A percentile compares a stretch with the other conserved stretches of the same genome.
Evolutionary conservation across 2,797 vertebrate species (phyloP).

Genomic region (Mus spretus): DNA sequence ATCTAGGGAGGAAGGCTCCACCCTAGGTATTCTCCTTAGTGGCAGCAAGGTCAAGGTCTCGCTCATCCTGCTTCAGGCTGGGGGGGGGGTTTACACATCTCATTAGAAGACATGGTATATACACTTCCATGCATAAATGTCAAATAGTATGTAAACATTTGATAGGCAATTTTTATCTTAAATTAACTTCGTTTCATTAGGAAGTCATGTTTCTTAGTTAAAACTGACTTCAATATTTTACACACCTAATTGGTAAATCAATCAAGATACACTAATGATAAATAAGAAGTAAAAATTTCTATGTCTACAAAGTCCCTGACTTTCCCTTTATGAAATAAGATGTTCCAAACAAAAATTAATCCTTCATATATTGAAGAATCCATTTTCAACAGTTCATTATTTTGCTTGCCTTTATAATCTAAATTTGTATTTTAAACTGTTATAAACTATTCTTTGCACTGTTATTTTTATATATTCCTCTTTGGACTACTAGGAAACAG

Average conservation of each 20-base stretch:
- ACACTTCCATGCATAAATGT: slow-evolving; percentile 59
- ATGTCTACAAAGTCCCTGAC: background rate
- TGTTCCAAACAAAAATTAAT: background rate
- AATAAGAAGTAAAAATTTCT: slow-evolving; percentile 33
- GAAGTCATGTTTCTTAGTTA: slow-evolving; percentile 83
- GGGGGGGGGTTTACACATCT: background rate
- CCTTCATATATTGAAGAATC: background rate
- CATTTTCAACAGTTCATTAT: background rate
- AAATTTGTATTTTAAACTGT: background rate
- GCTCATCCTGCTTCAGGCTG: too few relatives aligned
- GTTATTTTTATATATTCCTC: background rate
- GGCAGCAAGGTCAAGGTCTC: too few relatives aligned
- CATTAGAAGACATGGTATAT: slow-evolving; percentile 36
- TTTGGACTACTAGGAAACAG: background rate
- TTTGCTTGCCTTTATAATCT: background rate
- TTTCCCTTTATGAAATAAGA: background rate
- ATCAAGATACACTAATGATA: slow-evolving; percentile 80
- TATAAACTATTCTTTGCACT: background rate
- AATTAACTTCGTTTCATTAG: slow-evolving; percentile 78
- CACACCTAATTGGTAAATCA: slow-evolving; percentile 74
- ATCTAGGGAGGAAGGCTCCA: too few relatives aligned
- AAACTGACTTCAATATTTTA: slow-evolving; percentile 67
- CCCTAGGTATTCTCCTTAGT: too few relatives aligned
- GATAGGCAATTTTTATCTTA: slow-evolving; percentile 83
- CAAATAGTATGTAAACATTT: slow-evolving; percentile 75